Evolutionary conservation across 92 coral and sea anemone genomes (phyloP).

Genomic region (Plumapathes pennacea): DNA sequence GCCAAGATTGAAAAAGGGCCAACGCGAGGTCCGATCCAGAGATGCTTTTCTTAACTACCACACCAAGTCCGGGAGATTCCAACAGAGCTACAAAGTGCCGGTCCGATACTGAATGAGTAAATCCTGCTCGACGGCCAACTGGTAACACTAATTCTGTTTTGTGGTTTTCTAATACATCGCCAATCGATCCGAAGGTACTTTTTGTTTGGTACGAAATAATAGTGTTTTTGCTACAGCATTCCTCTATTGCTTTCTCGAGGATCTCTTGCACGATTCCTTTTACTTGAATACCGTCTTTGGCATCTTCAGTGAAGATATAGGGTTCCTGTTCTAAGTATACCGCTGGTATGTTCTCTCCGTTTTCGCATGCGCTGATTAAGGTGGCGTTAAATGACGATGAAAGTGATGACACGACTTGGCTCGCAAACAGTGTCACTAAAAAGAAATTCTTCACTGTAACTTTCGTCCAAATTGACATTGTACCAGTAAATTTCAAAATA

Average conservation of each 20-base stretch:
- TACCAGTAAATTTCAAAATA: no score
- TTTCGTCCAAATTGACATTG: no score
- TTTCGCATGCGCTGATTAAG: constrained; percentile 43
- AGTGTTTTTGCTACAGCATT: constrained; percentile 50
- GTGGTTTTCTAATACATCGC: constrained; percentile 1
- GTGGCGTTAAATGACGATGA: no score
- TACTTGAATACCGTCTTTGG: neutral
- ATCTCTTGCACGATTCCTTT: constrained; percentile 74
- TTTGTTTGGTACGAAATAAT: constrained; percentile 7
- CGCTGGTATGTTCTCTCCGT: constrained; percentile 29
- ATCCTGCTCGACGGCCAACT: constrained; percentile 57
- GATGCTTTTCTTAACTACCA: constrained; percentile 55
- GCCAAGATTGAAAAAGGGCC: constrained; percentile 92
- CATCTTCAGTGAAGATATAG: constrained; percentile 32
- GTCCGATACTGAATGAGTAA: constrained; percentile 26
- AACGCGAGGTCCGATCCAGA: constrained; percentile 80
- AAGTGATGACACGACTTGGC: no score
- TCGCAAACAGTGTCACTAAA: no score
- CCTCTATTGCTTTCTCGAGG: constrained; percentile 41
- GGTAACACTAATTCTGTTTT: constrained; percentile 53
- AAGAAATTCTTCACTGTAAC: no score
- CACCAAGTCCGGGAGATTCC: constrained; percentile 84
- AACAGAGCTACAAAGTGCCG: constrained; percentile 71
- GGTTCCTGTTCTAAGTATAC: constrained; percentile 73
- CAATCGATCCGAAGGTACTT: constrained; percentile 6